Evolutionary conservation across 2,888 invertebrate genomes (phyloP).

Genomic region (Polietes domitor): DNA sequence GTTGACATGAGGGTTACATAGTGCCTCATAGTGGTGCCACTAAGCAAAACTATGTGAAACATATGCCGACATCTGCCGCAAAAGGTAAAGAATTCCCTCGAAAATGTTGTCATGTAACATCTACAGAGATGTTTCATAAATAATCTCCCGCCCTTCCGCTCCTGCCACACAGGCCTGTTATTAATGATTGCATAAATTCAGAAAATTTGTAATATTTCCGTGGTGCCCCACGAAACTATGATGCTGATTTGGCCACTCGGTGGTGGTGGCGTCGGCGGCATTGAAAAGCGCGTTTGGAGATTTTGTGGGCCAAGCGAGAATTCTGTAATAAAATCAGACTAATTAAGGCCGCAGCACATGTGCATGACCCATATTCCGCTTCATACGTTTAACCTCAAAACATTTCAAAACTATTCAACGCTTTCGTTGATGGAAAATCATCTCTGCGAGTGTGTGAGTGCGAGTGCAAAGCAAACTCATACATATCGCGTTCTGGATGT

Average conservation of each 20-base stretch:
- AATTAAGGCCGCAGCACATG: constrained; percentile 29
- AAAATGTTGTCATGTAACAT: background rate
- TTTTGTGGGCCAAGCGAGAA: background rate
- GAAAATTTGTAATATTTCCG: background rate
- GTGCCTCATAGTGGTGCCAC: no score
- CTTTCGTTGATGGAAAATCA: constrained; percentile 10
- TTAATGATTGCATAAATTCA: background rate
- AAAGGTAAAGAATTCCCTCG: background rate
- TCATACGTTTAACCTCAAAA: constrained; percentile 18
- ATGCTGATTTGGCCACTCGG: background rate
- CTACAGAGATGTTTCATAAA: no score
- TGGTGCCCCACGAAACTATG: background rate
- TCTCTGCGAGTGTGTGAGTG: background rate
- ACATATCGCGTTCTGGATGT: constrained; percentile 32
- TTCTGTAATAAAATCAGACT: constrained; percentile 15
- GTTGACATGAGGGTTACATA: no score
- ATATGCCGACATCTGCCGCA: no score
- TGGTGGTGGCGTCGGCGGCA: background rate
- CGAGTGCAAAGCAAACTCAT: background rate
- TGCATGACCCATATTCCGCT: constrained; percentile 18
- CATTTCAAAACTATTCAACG: constrained; percentile 12
- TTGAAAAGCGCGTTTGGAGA: constrained; percentile 13
- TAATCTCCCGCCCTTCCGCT: no score
- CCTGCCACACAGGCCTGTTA: no score
- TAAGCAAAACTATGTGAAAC: background rate